A percentile compares a stretch with the other conserved stretches of the same genome.
These are phyloP conservation scores for Synanceia verrucosa DNA, from an alignment of 2,797 vertebrate species.

Conservation along the genomic window DNA sequence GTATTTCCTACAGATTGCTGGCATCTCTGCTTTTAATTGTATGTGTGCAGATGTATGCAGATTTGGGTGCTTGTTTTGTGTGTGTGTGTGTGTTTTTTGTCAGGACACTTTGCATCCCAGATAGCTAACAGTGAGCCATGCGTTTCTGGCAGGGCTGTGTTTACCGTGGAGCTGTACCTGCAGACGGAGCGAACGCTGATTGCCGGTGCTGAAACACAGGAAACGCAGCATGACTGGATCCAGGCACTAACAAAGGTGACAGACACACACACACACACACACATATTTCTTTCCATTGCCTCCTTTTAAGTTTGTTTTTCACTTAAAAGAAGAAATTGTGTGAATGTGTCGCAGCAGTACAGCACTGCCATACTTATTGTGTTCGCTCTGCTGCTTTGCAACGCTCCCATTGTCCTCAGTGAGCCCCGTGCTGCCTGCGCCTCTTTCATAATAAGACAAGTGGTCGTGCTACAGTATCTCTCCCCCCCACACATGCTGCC, in stretches of 20 bases:
- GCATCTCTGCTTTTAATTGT: background rate
- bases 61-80: background rate
- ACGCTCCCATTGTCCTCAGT: constrained; percentile 3
- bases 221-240: constrained; percentile 91
- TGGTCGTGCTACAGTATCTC: constrained; percentile 33
- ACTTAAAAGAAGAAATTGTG: constrained; percentile 26
- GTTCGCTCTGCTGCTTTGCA: background rate
- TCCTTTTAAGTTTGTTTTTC: constrained; percentile 32
- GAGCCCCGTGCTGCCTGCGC: constrained; percentile 16
- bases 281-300: constrained; percentile 7
- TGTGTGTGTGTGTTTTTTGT: background rate
- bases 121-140: constrained; percentile 9
- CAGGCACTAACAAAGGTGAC: constrained; percentile 92
- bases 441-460: constrained; percentile 33
- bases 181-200: constrained; percentile 88
- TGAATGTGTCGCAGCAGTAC: background rate
- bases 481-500: constrained; percentile 37
- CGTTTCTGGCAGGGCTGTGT: constrained; percentile 83
- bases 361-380: constrained; percentile 4
- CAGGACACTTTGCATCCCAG: background rate
- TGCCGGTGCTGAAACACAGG: constrained; percentile 89
- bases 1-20: too few relatives aligned
- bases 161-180: constrained; percentile 94
- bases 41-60: background rate
- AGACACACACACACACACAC: constrained; percentile 24